Percentiles rank a stretch among this genome's conserved stretches.
Conservation (phyloP, 2,113 vertebrate genomes). For the Brienomyrus brachyistius region DNA sequence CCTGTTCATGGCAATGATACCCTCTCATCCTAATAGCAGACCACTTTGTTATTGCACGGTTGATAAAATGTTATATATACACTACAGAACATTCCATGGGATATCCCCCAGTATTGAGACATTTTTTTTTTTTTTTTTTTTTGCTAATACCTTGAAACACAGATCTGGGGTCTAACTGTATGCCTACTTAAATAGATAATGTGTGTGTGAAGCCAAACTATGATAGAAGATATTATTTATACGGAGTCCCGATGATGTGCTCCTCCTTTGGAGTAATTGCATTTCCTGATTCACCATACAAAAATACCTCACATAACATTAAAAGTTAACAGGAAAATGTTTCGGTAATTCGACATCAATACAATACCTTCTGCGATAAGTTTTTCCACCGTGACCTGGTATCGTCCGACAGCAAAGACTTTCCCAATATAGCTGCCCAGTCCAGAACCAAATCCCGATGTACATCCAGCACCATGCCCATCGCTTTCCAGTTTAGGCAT, state of each 20-base stretch:
- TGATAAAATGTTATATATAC: not conserved
- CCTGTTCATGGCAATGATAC: not conserved
- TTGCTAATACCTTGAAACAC: not conserved
- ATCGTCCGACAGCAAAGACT: constrained; percentile 77
- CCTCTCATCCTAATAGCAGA: not conserved
- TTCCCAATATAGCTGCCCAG: constrained; percentile 62
- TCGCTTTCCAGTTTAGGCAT: constrained; percentile 87
- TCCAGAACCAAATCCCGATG: constrained; percentile 54
- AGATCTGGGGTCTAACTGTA: not conserved
- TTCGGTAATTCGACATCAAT: not conserved
- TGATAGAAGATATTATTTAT: not conserved
- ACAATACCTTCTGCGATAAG: constrained; percentile 80
- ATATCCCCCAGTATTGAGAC: not conserved
- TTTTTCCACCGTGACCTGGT: constrained; percentile 92
- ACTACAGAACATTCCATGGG: not conserved
- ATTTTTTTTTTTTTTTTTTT: not conserved
- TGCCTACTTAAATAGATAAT: not conserved
- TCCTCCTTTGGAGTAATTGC: not conserved
- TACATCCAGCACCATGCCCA: constrained; percentile 62
- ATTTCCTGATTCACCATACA: not conserved
- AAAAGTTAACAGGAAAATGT: not conserved
- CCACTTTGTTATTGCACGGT: not conserved
- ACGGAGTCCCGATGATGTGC: not conserved
- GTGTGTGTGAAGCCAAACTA: not conserved
- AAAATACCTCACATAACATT: not conserved